Evolutionary conservation across 2,888 invertebrate genomes (phyloP).

Genomic region (Schrankia costaestrigalis): DNA sequence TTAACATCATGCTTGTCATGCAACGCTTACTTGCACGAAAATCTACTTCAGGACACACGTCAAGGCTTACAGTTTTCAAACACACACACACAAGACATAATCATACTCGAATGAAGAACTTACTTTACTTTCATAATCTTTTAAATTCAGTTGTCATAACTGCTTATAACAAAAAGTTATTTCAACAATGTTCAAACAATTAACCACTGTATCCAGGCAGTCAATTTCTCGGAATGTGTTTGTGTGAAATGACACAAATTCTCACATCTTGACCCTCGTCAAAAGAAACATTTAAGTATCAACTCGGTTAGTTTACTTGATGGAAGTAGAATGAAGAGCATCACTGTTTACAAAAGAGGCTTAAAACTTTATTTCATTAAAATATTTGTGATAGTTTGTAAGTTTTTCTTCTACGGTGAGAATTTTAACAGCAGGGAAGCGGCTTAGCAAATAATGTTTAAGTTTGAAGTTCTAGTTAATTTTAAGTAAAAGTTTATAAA

Average conservation of each 20-base stretch:
- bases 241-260: background rate
- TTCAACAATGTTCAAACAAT: background rate
- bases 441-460: no score
- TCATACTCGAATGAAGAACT: background rate
- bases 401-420: constrained; percentile 16
- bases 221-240: no score
- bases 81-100: no score
- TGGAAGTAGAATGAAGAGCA: constrained; percentile 29
- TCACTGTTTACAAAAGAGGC: constrained; percentile 34
- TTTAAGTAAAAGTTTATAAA: no score
- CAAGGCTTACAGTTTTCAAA: no score
- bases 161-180: background rate
- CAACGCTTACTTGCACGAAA: no score
- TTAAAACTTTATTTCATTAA: constrained; percentile 37
- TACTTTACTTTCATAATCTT: background rate
- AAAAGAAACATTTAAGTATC: constrained; percentile 15
- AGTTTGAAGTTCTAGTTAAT: no score
- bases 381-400: constrained; percentile 23
- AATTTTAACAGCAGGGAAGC: constrained; percentile 9
- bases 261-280: constrained; percentile 12
- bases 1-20: no score
- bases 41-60: no score
- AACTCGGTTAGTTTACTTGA: constrained; percentile 30
- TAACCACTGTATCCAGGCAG: background rate
- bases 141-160: background rate